phyloP scores from a whole-genome alignment of 2,113 vertebrate genomes.

The Pachycephala philippinensis region DNA sequence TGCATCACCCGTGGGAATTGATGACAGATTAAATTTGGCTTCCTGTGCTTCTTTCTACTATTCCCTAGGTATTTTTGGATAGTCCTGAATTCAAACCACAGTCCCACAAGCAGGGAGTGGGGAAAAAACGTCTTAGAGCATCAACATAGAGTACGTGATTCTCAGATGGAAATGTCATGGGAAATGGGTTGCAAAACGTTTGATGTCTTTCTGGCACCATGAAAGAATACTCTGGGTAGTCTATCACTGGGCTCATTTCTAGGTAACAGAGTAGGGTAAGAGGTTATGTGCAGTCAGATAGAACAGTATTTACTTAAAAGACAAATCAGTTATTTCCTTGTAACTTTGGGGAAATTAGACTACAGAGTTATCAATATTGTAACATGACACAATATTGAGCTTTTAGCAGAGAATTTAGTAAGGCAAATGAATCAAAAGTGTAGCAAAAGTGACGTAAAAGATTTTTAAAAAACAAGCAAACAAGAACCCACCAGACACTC shows the following conservation, averaged over 20 bases:
- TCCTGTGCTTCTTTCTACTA: neutral
- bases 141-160: neutral
- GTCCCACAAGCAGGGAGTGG: neutral
- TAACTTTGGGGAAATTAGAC: neutral
- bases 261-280: neutral
- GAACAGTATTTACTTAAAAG: neutral
- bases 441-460: neutral
- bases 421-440: neutral
- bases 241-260: neutral
- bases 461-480: neutral
- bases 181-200: neutral
- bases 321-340: neutral
- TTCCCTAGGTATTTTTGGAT: neutral
- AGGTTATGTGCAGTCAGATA: neutral
- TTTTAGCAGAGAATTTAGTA: neutral
- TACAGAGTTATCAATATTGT: neutral
- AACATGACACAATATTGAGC: neutral
- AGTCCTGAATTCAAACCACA: neutral
- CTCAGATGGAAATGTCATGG: neutral
- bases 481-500: neutral
- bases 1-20: neutral
- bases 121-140: neutral
- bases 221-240: neutral
- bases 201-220: neutral
- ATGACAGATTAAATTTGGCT: neutral